Evolutionary conservation across 2,888 invertebrate genomes (phyloP).

Genomic region (Polia nebulosa): DNA sequence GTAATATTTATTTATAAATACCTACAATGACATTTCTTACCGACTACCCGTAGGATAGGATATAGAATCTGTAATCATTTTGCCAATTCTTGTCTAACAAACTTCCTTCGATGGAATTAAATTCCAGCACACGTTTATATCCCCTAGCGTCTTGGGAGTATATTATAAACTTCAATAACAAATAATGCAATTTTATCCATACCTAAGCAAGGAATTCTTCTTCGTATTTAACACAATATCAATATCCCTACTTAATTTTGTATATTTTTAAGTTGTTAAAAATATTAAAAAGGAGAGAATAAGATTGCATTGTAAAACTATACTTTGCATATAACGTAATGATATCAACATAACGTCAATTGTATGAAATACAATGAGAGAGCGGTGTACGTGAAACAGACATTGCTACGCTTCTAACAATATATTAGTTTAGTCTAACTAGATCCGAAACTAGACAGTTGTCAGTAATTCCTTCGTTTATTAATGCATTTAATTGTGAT

Average conservation of each 20-base stretch:
- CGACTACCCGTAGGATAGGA: constrained; percentile 68
- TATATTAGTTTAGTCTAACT: constrained; percentile 60
- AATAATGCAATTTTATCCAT: constrained; percentile 54
- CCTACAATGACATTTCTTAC: constrained; percentile 69
- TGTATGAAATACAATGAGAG: constrained; percentile 88
- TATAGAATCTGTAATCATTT: constrained; percentile 66
- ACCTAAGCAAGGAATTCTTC: constrained; percentile 45
- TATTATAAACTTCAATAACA: constrained; percentile 50
- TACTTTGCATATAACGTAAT: constrained; percentile 82
- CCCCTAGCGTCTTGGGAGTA: constrained; percentile 51
- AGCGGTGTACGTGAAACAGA: constrained; percentile 77
- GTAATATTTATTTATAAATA: constrained; percentile 78
- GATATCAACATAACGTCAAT: constrained; percentile 82
- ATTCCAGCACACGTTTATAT: constrained; percentile 74
- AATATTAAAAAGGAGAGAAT: constrained; percentile 88
- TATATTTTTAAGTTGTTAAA: constrained; percentile 85
- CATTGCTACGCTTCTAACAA: constrained; percentile 71
- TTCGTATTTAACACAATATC: constrained; percentile 58
- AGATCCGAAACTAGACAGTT: constrained; percentile 60
- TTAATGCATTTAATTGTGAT: constrained; percentile 89
- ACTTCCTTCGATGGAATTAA: constrained; percentile 78
- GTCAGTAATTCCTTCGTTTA: constrained; percentile 72
- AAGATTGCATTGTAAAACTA: constrained; percentile 88
- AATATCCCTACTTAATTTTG: constrained; percentile 67
- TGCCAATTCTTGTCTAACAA: constrained; percentile 67